A percentile compares a stretch with the other conserved stretches of the same genome.
These are phyloP conservation scores for Fragum whitleyi DNA, from an alignment of 2,888 invertebrate species.

Conservation along the genomic window DNA sequence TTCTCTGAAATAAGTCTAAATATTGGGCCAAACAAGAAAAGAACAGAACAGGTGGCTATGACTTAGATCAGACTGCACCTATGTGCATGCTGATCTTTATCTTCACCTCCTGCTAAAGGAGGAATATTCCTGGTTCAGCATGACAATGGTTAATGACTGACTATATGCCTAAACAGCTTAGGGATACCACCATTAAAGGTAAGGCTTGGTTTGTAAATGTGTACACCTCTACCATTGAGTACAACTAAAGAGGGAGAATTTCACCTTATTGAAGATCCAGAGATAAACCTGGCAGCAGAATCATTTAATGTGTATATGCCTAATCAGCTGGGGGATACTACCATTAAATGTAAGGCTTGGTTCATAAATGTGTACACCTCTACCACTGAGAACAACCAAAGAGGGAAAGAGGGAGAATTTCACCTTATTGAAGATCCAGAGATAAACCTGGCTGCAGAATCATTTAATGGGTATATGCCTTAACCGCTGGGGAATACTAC, in stretches of 20 bases:
- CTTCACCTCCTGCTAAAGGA: no score
- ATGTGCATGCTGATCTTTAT: no score
- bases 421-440: slow-evolving; percentile 82
- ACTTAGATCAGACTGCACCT: no score
- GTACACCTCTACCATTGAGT: slow-evolving; percentile 74
- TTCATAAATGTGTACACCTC: no score
- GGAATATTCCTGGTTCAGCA: no score
- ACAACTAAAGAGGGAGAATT: slow-evolving; percentile 82
- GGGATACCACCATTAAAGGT: slow-evolving; percentile 82
- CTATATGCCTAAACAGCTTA: slow-evolving; percentile 78
- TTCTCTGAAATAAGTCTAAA: no score
- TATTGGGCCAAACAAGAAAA: no score
- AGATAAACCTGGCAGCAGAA: slow-evolving; percentile 78
- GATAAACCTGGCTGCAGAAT: slow-evolving; percentile 77
- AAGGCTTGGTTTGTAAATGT: neutral
- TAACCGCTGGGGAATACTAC: slow-evolving; percentile 78
- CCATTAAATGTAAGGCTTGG: slow-evolving; percentile 79
- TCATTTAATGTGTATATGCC: slow-evolving; percentile 76
- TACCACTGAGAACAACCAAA: slow-evolving; percentile 77
- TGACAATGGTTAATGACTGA: no score
- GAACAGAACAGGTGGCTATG: no score
- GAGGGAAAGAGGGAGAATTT: slow-evolving; percentile 83
- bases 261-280: slow-evolving; percentile 81
- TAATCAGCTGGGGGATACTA: slow-evolving; percentile 77
- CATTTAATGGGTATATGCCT: slow-evolving; percentile 73